Conservation (phyloP, 2,113 vertebrate genomes). For the Terrapene triunguis region DNA sequence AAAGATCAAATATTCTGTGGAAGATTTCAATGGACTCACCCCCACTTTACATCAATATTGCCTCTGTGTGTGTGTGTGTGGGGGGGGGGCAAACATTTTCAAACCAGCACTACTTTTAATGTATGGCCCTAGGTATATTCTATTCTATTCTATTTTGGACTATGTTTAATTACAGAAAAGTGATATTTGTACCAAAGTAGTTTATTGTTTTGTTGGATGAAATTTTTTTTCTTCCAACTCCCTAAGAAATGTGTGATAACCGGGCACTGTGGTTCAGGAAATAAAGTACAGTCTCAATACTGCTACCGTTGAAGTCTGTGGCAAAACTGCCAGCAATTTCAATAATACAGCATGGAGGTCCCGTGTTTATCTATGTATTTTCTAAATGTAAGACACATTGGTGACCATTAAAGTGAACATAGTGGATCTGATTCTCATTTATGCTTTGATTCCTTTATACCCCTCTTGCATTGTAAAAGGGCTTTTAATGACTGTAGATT, state of each 20-base stretch:
- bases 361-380: too few species aligned
- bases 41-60: too few species aligned
- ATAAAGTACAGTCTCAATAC: not conserved
- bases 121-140: too few species aligned
- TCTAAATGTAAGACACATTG: not conserved
- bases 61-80: too few species aligned
- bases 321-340: not conserved
- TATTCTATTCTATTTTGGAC: not conserved
- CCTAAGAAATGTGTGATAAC: not conserved
- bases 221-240: not conserved
- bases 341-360: not conserved
- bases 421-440: not conserved
- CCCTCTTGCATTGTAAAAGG: not conserved
- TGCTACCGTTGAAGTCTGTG: not conserved
- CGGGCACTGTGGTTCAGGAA: not conserved
- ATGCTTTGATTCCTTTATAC: not conserved
- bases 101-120: not conserved
- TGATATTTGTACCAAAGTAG: not conserved
- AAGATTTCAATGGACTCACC: not conserved
- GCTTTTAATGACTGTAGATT: not conserved
- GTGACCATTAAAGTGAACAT: not conserved
- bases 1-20: not conserved
- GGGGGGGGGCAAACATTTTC: not conserved
- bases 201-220: not conserved
- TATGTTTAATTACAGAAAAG: not conserved